These are phyloP conservation scores for Neopipo cinnamomea DNA, from an alignment of 2,113 vertebrate genomes.

Conservation along the genomic window DNA sequence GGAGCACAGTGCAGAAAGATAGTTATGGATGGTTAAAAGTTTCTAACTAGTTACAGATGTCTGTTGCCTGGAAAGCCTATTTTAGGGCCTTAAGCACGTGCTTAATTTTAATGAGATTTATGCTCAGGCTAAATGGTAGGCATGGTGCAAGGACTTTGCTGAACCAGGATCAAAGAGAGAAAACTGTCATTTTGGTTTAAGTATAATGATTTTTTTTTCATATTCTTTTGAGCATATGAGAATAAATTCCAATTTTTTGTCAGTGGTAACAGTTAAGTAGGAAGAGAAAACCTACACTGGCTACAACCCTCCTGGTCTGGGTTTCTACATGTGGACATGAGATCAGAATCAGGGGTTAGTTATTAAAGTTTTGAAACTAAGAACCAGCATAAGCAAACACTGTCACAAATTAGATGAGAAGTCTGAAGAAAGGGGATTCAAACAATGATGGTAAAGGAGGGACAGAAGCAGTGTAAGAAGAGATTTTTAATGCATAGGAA, in stretches of 20 bases:
- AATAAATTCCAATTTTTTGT: neutral
- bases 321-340: neutral
- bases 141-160: neutral
- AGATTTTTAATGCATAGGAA: neutral
- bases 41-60: constrained; percentile 39
- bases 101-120: constrained; percentile 46
- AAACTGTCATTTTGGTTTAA: neutral
- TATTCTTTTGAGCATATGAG: neutral
- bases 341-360: neutral
- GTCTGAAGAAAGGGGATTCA: neutral
- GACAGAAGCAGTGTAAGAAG: neutral
- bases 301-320: neutral
- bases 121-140: neutral
- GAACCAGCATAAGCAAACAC: neutral
- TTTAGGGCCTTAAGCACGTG: neutral
- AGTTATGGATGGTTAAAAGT: constrained; percentile 60
- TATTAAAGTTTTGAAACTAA: neutral
- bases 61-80: neutral
- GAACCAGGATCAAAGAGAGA: neutral
- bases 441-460: neutral
- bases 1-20: constrained; percentile 38
- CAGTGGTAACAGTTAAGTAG: neutral
- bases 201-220: neutral
- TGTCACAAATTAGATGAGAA: neutral
- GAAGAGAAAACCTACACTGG: neutral